Conservation (phyloP, 2,888 invertebrate genomes). For the Drosophila anomalata region DNA sequence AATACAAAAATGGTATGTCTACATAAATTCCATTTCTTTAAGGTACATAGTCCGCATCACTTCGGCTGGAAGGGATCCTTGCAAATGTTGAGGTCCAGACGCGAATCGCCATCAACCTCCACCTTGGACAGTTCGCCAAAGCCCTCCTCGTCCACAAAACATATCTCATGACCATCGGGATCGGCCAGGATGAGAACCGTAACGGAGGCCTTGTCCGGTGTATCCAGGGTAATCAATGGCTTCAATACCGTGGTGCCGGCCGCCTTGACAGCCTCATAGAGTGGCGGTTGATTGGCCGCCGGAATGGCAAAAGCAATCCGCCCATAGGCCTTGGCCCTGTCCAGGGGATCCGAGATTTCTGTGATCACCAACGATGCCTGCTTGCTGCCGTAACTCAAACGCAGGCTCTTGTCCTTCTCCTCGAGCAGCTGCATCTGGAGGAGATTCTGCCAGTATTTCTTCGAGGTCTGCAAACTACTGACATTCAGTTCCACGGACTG, state of each 20-base stretch:
- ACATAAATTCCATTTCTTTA: not conserved
- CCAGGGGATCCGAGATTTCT: conserved; percentile 85
- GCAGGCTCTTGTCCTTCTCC: conserved; percentile 86
- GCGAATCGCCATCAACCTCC: conserved; percentile 92
- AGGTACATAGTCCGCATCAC: conserved; percentile 5
- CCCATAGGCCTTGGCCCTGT: conserved; percentile 96
- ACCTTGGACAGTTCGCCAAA: conserved; percentile 94
- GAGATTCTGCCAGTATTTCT: conserved; percentile 93
- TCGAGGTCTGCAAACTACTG: conserved; percentile 90
- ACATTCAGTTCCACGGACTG: conserved; percentile 91
- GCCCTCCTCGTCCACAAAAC: conserved; percentile 98
- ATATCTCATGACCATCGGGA: conserved; percentile 98
- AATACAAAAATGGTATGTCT: conserved; percentile 28
- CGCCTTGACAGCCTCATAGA: conserved; percentile 90
- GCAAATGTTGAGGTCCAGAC: conserved; percentile 90
- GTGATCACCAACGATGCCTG: conserved; percentile 91
- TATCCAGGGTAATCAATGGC: conserved; percentile 95
- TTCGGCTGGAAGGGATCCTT: conserved; percentile 83
- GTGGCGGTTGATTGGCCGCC: conserved; percentile 88
- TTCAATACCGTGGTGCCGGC: conserved; percentile 91
- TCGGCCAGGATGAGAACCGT: conserved; percentile 98
- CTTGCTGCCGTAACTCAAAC: conserved; percentile 89
- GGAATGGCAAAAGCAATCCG: conserved; percentile 97
- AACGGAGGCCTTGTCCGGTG: conserved; percentile 98
- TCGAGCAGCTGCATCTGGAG: conserved; percentile 90